Conservation (phyloP, 2,888 invertebrate species). For the Steinernema carpocapsae region DNA sequence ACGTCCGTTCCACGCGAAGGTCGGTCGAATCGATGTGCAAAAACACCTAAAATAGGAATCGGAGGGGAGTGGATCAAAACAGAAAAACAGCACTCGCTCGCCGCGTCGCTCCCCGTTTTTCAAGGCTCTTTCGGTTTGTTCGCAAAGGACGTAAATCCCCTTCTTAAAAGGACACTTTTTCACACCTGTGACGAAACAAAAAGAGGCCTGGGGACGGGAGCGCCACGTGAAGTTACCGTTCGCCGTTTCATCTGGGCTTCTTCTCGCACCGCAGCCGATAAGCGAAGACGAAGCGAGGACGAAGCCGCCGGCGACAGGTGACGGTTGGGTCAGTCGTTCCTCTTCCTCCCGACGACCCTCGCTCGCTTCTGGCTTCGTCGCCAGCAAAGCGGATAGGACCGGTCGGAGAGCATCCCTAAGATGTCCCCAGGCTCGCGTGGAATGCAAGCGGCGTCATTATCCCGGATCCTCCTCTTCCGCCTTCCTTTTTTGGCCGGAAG, state of each 20-base stretch:
- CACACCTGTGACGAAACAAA: not conserved
- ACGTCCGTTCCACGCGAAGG: too few species aligned
- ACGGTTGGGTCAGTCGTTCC: slow-evolving; percentile 23
- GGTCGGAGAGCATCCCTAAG: not conserved
- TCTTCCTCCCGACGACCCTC: not conserved
- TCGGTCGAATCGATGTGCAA: too few species aligned
- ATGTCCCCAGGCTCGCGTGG: too few species aligned
- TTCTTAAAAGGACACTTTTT: slow-evolving; percentile 6
- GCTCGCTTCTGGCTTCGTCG: not conserved
- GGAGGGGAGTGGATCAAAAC: too few species aligned
- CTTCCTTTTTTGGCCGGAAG: too few species aligned
- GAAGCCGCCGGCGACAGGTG: slow-evolving; percentile 19
- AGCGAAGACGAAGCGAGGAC: slow-evolving; percentile 1
- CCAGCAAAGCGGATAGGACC: not conserved
- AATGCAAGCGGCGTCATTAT: too few species aligned
- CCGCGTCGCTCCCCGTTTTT: too few species aligned
- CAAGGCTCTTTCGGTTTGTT: too few species aligned
- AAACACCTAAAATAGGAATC: too few species aligned
- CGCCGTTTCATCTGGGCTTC: slow-evolving; percentile 21
- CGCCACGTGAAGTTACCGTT: not conserved
- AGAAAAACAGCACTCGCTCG: too few species aligned
- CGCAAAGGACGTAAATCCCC: too few species aligned
- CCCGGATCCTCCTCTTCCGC: too few species aligned
- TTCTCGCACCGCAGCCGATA: slow-evolving; percentile 4
- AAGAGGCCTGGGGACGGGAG: not conserved